Evolutionary conservation across 2,797 vertebrate genomes (phyloP).

Genomic region (Nannoperca australis): DNA sequence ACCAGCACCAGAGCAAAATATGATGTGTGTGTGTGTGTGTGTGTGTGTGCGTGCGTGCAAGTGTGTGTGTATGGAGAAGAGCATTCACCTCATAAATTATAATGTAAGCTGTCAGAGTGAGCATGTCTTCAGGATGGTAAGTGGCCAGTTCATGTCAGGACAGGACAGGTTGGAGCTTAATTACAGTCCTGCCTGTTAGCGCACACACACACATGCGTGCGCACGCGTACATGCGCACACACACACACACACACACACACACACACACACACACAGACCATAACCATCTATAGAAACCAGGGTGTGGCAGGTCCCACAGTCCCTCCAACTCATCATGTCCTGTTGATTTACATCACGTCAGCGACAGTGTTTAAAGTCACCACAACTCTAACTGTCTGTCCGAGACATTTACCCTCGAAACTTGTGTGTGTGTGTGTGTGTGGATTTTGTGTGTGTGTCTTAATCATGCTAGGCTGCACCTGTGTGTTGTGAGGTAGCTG

Average conservation of each 20-base stretch:
- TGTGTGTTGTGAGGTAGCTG: constrained; percentile 36
- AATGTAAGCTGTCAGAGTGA: constrained; percentile 69
- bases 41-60: constrained; percentile 15
- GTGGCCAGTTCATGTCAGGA: constrained; percentile 71
- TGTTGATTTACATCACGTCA: constrained; percentile 30
- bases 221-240: background rate
- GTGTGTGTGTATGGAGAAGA: constrained; percentile 37
- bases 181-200: constrained; percentile 36
- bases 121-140: constrained; percentile 61
- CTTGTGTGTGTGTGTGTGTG: constrained; percentile 19
- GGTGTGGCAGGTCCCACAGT: constrained; percentile 16
- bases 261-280: constrained; percentile 2
- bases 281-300: constrained; percentile 14
- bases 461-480: constrained; percentile 60
- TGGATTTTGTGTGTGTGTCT: constrained; percentile 23
- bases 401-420: constrained; percentile 28
- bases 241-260: constrained; percentile 8
- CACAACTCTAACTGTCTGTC: background rate
- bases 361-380: background rate
- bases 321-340: constrained; percentile 7
- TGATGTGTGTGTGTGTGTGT: constrained; percentile 40
- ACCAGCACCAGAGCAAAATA: constrained; percentile 55
- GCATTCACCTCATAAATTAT: constrained; percentile 75
- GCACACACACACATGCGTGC: background rate
- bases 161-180: constrained; percentile 48